Evolutionary conservation across 1,140 invertebrate species (phyloP), one percentile per base, ranked within the genome.

Genomic region (Parapsyche elsis): DNA sequence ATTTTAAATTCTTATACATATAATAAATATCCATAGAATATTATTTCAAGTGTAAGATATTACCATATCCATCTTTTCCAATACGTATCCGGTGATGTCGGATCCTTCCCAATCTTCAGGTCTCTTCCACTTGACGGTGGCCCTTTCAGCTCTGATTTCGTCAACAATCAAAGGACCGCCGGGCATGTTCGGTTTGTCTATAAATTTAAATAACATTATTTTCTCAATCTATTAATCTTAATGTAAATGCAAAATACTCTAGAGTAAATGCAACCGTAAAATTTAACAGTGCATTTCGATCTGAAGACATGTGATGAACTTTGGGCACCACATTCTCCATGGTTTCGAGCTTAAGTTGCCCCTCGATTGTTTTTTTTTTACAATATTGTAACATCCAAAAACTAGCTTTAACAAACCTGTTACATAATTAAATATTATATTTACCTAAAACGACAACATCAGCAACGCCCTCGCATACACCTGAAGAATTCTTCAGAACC

Each of bases 91-190:
- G 76, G 95, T 96, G 79, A 99, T 94, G 61, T 96, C 95, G 26
- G 93, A 94, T 71, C 98, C 98, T 81, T 98, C 96, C 87, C 95
- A 94, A 86, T 99, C 98, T 82, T 95, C 93, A 2, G 99, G 98
- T 87, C 94, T 94, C 83, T 97, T 92, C 99, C 99, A 99, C 86
- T 95, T 94, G 53, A 99, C 92, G 70, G 94, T 98, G n/a, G 96
- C 93, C 85, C 97, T 96, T 85, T 97, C 94, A 9, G 96, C 92
- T 21, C 96, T 91, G 7, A 99, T 92, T 87, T 99, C 97, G 83
- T 94, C 93, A 0, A 95, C 91, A 84, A 95, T 94, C 24, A 99
- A 89, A 16, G 97, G 96, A 78, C 96, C 97, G 78, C 91, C 91
- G 0, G 97, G 97, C 83, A 91, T 90, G 59, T 94, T 91, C 76